A percentile compares a stretch with the other conserved stretches of the same genome.
These are phyloP conservation scores for Gryllus longicercus DNA, from an alignment of 2,888 invertebrate genomes.

Conservation along the genomic window DNA sequence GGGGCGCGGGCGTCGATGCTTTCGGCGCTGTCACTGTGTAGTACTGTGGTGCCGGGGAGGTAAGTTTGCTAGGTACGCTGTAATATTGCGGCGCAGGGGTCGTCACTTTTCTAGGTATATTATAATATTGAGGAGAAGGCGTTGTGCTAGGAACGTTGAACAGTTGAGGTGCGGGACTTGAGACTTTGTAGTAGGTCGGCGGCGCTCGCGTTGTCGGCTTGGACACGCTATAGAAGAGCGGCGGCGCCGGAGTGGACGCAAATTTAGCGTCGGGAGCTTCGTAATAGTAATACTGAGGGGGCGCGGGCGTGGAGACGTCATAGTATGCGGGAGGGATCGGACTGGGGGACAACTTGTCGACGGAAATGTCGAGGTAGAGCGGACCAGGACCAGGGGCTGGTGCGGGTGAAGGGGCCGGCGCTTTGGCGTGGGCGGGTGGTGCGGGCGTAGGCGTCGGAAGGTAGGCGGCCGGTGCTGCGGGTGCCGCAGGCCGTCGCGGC, in stretches of 20 bases:
- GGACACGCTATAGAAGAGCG: not conserved
- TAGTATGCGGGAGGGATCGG: not conserved
- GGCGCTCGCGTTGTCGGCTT: conserved; percentile 25
- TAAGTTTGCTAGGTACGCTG: not conserved
- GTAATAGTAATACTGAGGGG: conserved; percentile 21
- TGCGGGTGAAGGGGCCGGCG: not conserved
- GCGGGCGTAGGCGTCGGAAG: not conserved
- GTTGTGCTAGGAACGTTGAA: conserved; percentile 12
- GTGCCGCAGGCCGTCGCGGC: not conserved
- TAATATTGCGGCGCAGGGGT: conserved; percentile 22
- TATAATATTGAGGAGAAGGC: conserved; percentile 19
- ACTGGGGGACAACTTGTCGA: not conserved
- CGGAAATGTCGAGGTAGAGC: conserved; percentile 1
- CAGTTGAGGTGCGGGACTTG: not conserved
- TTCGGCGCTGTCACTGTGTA: not conserved
- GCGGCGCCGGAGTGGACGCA: not conserved
- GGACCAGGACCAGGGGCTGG: not conserved
- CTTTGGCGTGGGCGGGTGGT: not conserved
- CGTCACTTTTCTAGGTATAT: not conserved
- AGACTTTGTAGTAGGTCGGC: conserved; percentile 24
- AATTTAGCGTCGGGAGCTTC: not conserved
- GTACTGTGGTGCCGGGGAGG: conserved; percentile 8
- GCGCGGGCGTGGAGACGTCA: conserved; percentile 11
- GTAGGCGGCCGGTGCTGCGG: not conserved
- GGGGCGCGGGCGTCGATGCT: not conserved